Evolutionary conservation across 2,797 vertebrate species (phyloP), one percentile per base, ranked within the genome.

Genomic region (Myotis findleyi): DNA sequence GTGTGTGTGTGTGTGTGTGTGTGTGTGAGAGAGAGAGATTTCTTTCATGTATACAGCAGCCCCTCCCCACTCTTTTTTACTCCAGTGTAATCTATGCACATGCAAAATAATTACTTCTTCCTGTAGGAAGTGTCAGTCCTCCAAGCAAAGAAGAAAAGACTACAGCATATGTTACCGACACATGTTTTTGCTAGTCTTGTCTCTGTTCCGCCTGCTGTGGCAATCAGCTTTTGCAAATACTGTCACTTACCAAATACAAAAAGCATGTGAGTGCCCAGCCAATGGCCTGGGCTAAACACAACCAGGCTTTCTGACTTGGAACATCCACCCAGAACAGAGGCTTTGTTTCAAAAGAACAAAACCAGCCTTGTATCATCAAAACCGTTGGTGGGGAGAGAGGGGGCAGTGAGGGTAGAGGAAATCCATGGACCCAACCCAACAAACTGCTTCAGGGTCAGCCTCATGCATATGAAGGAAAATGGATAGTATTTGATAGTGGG

Each of bases 191-290:
- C 96, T 97, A 93, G 96, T 93, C 97, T 96, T 91, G 96, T 95
- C 97, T 97, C 96, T 97, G 96, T 96, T 96, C 96, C 0, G 95
- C 97, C 96, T 96, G 97, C 97, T 97, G 96, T 95, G 96, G 97
- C 95, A 96, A 97, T 97, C 96, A 95, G 96, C 83, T 97, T 97
- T 97, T 94, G 96, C 97, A 97, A 97, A 97, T 95, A 97, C 96
- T 97, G 97, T 96, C 96, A 96, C 97, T 97, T 96, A 97, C 94
- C 96, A 96, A 97, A 97, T 91, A 97, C 96, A 97, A 95, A 97
- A 97, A 97, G 95, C 97, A 97, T 97, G 95, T 94, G 96, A 87
- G 93, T 95, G 91, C 96, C 91, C 94, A 95, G 95, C 96, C 96
- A 97, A 94, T 96, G 95, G 95, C 94, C 93, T 91, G 83, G 94